Evolutionary conservation across 2,113 vertebrate species (phyloP).

Genomic region (Thunnus thynnus): DNA sequence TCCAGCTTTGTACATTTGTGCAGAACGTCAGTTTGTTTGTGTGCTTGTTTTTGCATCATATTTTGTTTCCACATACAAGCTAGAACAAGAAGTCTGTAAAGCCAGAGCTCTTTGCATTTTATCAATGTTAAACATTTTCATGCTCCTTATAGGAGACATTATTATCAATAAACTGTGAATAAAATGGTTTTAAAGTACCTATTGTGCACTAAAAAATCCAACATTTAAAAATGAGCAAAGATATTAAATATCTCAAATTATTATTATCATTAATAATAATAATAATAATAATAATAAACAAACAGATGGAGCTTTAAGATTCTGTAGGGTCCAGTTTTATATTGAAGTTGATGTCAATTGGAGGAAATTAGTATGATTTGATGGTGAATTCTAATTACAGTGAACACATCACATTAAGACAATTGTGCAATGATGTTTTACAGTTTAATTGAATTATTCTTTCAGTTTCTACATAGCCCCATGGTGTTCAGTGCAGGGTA

Average conservation of each 20-base stretch:
- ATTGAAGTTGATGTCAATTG: background rate
- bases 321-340: background rate
- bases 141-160: background rate
- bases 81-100: background rate
- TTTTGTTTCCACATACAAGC: constrained; percentile 18
- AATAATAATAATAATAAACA: no score
- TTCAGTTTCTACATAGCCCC: background rate
- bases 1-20: constrained; percentile 38
- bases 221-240: background rate
- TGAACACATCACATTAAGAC: background rate
- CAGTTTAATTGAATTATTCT: background rate
- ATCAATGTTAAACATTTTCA: background rate
- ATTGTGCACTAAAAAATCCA: background rate
- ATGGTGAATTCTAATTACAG: background rate
- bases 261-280: no score
- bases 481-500: background rate
- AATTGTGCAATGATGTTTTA: background rate
- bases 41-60: background rate
- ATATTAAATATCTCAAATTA: background rate
- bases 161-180: background rate
- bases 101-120: background rate
- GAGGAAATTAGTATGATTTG: background rate
- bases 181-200: background rate
- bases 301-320: background rate
- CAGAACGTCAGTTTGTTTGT: constrained; percentile 49